Percentiles rank a stretch among this genome's conserved stretches.
Conservation (phyloP, 2,888 invertebrate genomes). For the Tiliacea aurago region DNA sequence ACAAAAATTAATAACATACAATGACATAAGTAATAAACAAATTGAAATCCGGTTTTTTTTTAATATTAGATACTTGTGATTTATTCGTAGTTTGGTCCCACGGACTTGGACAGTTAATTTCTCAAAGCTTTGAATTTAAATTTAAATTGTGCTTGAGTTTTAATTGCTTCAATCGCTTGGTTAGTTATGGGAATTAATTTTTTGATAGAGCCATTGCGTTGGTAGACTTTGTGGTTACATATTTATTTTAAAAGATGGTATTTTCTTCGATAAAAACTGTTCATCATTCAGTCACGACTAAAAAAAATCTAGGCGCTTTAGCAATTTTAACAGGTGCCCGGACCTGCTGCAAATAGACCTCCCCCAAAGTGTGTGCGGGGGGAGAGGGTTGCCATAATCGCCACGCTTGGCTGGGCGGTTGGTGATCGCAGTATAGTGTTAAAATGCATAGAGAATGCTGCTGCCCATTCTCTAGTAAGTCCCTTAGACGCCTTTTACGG, state of each 20-base stretch:
- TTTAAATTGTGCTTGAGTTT: constrained; percentile 43
- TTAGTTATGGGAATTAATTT: constrained; percentile 22
- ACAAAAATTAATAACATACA: constrained; percentile 46
- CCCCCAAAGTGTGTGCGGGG: no score
- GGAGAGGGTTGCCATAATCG: no score
- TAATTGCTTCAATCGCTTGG: constrained; percentile 43
- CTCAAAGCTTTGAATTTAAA: constrained; percentile 45
- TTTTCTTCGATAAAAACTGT: background rate
- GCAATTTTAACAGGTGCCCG: no score
- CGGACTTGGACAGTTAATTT: constrained; percentile 49
- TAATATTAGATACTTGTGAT: constrained; percentile 55
- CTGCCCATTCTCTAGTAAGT: no score
- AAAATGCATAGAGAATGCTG: no score
- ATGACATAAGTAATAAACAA: constrained; percentile 61
- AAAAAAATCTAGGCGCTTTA: no score
- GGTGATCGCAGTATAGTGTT: no score
- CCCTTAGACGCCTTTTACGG: no score
- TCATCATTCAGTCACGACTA: no score
- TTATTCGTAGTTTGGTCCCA: constrained; percentile 53
- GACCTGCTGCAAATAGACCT: no score
- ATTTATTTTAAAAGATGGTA: background rate
- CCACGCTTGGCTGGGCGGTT: no score
- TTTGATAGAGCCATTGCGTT: constrained; percentile 11
- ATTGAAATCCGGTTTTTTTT: constrained; percentile 63
- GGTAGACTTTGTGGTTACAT: no score